phyloP scores from a whole-genome alignment of 2,888 invertebrate species.

The Parapristionchus giblindavisi region DNA sequence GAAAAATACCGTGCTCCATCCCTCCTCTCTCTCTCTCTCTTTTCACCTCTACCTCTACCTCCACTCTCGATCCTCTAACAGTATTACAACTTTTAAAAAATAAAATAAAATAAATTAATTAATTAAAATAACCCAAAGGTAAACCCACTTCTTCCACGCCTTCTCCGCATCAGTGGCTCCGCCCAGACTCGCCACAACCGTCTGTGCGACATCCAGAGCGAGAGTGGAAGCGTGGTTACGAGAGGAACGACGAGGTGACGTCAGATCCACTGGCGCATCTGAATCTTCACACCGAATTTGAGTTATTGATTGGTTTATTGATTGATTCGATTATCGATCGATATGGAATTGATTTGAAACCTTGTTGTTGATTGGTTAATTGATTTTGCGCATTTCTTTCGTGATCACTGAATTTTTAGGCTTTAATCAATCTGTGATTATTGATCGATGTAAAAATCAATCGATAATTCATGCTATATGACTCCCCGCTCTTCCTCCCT shows the following conservation, averaged over 20 bases:
- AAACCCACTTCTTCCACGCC: not conserved
- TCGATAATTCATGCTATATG: too few relatives aligned
- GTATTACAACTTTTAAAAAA: not conserved
- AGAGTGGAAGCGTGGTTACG: constrained; percentile 35
- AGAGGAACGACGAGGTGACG: constrained; percentile 36
- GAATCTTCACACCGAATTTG: not conserved
- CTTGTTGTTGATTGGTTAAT: not conserved
- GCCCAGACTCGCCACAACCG: not conserved
- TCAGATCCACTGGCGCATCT: constrained; percentile 20
- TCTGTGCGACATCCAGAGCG: constrained; percentile 19
- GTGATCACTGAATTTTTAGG: too few relatives aligned
- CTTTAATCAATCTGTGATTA: too few relatives aligned
- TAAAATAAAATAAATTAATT: not conserved
- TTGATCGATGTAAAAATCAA: too few relatives aligned
- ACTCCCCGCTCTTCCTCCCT: too few relatives aligned
- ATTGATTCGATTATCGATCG: not conserved
- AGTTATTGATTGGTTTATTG: not conserved
- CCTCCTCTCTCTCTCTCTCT: too few relatives aligned
- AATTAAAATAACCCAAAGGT: not conserved
- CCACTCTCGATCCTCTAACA: not conserved
- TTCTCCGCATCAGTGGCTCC: not conserved
- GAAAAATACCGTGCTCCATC: too few relatives aligned
- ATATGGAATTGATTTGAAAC: not conserved
- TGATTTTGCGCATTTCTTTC: too few relatives aligned
- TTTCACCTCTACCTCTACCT: not conserved